These are phyloP conservation scores for Agapostemon virescens DNA, from an alignment of 2,888 invertebrate genomes.

Conservation along the genomic window DNA sequence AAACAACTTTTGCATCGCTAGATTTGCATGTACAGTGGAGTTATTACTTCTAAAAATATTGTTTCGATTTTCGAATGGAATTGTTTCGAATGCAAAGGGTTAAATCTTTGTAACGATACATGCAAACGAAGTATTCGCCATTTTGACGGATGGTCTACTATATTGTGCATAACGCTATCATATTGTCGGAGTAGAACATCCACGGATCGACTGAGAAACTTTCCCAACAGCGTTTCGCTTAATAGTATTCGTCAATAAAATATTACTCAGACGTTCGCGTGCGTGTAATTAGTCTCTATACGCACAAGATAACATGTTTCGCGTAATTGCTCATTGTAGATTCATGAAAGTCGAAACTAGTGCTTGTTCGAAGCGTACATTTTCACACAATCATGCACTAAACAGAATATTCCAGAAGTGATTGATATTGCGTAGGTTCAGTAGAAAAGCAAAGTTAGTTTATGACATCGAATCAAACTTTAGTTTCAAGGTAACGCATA, in stretches of 20 bases:
- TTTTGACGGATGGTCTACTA: not conserved
- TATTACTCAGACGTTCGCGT: not conserved
- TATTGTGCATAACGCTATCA: not conserved
- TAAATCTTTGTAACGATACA: not conserved
- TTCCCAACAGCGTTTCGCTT: not conserved
- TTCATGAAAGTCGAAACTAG: slow-evolving; percentile 5
- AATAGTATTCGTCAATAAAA: not conserved
- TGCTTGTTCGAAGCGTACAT: not conserved
- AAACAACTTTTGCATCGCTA: too few species aligned
- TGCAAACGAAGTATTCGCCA: not conserved
- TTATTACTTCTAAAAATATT: too few species aligned
- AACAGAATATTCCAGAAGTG: not conserved
- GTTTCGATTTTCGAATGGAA: too few species aligned
- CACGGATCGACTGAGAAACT: not conserved
- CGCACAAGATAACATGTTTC: not conserved
- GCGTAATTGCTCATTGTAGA: not conserved
- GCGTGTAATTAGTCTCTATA: not conserved
- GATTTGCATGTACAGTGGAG: too few species aligned
- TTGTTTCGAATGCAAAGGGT: too few species aligned
- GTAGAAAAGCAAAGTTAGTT: not conserved
- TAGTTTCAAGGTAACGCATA: not conserved
- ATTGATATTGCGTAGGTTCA: not conserved
- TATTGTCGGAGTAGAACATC: not conserved
- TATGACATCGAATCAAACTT: not conserved
- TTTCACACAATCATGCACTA: not conserved